phyloP scores from a whole-genome alignment of 2,888 invertebrate genomes.

The Anodontia alba region DNA sequence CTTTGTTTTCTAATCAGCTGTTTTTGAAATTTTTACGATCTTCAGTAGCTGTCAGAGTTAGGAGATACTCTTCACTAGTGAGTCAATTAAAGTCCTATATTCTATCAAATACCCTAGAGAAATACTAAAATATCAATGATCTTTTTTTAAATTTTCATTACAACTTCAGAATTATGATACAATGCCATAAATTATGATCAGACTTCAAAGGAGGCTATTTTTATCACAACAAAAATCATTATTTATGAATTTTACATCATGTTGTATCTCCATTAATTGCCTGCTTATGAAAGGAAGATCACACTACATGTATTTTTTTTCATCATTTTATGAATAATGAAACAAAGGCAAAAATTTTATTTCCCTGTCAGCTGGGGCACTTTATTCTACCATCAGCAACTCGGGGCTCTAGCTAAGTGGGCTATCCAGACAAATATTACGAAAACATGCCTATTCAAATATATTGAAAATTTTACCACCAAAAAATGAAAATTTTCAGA shows the following conservation, averaged over 20 bases:
- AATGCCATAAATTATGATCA: slow-evolving; percentile 6
- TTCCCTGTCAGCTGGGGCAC: too few species aligned
- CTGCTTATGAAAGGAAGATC: not conserved
- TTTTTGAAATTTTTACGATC: not conserved
- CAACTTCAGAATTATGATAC: not conserved
- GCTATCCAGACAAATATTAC: too few species aligned
- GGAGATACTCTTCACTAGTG: not conserved
- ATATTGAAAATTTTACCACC: too few species aligned
- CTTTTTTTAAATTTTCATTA: slow-evolving; percentile 15
- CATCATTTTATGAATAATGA: not conserved
- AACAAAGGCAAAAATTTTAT: not conserved
- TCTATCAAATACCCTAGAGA: not conserved
- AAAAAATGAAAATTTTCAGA: too few species aligned
- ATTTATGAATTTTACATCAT: not conserved
- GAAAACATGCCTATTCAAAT: too few species aligned
- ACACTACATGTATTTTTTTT: not conserved
- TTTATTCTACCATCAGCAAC: too few species aligned
- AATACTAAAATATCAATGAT: slow-evolving; percentile 18
- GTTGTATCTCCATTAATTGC: not conserved
- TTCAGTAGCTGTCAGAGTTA: not conserved
- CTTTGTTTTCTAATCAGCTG: not conserved
- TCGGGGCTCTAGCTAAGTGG: too few species aligned
- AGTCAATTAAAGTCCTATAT: not conserved
- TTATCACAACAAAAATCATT: slow-evolving; percentile 19
- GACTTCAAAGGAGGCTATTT: slow-evolving; percentile 1